phyloP scores from a whole-genome alignment of 2,888 invertebrate genomes.

The Heteromurus nitidus region DNA sequence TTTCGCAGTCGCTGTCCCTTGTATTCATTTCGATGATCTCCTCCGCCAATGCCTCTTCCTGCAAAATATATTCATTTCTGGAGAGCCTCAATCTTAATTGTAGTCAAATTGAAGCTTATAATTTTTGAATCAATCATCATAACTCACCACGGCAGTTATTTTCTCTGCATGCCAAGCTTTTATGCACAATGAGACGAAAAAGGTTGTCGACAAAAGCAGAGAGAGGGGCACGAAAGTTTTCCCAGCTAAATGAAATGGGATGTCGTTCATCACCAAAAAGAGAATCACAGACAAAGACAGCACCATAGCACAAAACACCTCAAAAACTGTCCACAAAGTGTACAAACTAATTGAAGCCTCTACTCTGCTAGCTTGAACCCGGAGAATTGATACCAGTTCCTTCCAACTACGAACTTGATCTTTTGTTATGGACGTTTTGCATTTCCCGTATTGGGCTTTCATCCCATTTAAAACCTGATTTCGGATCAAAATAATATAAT shows the following conservation, averaged over 20 bases:
- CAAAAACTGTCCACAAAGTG: slow-evolving; percentile 36
- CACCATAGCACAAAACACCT: slow-evolving; percentile 4
- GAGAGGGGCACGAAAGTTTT: slow-evolving; percentile 22
- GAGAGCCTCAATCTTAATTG: no score
- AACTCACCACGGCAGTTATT: slow-evolving; percentile 10
- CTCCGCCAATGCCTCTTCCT: slow-evolving; percentile 44
- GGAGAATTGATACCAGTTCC: background rate
- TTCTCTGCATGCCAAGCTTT: slow-evolving; percentile 25
- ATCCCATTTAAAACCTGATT: slow-evolving; percentile 23
- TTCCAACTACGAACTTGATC: slow-evolving; percentile 21
- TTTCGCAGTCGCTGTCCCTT: slow-evolving; percentile 19
- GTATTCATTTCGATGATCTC: slow-evolving; percentile 40
- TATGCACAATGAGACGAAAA: slow-evolving; percentile 29
- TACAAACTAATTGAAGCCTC: slow-evolving; percentile 2
- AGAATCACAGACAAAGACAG: background rate
- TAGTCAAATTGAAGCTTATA: no score
- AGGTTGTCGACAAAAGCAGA: background rate
- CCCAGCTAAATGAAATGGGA: background rate
- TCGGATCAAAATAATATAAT: background rate
- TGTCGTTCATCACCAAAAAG: slow-evolving; percentile 27
- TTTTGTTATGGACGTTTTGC: background rate
- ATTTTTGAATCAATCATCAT: no score
- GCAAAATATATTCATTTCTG: no score
- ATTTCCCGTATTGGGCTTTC: background rate
- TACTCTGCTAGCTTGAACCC: background rate